These are phyloP conservation scores for Apomyelois bistriatella DNA, from an alignment of 2,888 invertebrate species.

Conservation along the genomic window DNA sequence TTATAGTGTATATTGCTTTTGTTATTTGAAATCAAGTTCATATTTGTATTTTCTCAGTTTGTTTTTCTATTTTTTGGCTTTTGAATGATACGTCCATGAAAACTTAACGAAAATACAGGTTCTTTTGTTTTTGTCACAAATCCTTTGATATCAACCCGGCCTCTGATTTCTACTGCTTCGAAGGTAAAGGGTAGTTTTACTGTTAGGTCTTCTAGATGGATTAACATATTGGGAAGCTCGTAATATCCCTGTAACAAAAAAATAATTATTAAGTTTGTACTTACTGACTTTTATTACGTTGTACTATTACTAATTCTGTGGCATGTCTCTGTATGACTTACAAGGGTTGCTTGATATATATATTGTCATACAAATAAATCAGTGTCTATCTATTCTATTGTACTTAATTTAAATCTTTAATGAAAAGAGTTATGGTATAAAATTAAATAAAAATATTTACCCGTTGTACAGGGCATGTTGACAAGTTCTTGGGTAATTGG, in stretches of 20 bases:
- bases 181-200: conserved; percentile 29
- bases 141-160: conserved; percentile 25
- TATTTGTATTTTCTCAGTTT: no score
- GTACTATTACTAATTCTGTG: no score
- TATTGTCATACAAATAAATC: no score
- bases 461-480: not conserved
- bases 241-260: conserved; percentile 25
- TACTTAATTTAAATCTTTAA: no score
- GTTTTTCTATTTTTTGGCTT: conserved; percentile 15
- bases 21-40: no score
- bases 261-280: not conserved
- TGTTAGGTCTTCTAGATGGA: conserved; percentile 28
- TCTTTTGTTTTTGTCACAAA: conserved; percentile 22
- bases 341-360: no score
- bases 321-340: no score
- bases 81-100: conserved; percentile 25
- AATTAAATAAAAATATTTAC: no score
- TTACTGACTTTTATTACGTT: no score
- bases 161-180: conserved; percentile 25
- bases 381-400: no score
- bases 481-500: not conserved
- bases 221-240: conserved; percentile 22
- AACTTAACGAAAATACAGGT: conserved; percentile 24
- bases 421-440: no score
- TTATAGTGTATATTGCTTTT: no score